Conservation (phyloP, 2,797 vertebrate species). For the Rhabdomys pumilio region DNA sequence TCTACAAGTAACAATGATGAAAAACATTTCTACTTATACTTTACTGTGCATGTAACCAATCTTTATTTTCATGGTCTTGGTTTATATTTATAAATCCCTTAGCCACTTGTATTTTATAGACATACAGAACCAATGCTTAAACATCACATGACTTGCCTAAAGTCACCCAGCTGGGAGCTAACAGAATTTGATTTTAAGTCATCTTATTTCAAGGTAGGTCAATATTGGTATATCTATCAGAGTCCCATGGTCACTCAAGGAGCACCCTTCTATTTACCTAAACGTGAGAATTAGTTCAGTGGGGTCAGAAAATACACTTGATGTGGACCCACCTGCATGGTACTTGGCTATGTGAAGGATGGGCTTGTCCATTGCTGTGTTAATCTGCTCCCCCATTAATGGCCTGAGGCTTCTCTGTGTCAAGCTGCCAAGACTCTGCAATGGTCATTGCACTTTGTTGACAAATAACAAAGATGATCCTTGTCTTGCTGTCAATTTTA, state of each 20-base stretch:
- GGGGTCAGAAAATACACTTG: constrained; percentile 52
- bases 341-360: not conserved
- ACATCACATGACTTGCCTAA: not conserved
- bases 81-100: constrained; percentile 67
- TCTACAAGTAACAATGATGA: not conserved
- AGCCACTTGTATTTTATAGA: constrained; percentile 25
- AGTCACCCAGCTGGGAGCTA: constrained; percentile 23
- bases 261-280: not conserved
- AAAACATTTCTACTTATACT: constrained; percentile 45
- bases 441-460: constrained; percentile 78
- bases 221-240: constrained; percentile 34
- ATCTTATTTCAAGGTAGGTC: constrained; percentile 21
- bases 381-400: constrained; percentile 43
- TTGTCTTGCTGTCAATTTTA: constrained; percentile 80
- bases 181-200: constrained; percentile 12
- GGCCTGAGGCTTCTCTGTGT: constrained; percentile 36
- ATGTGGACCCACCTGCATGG: constrained; percentile 63
- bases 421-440: constrained; percentile 71
- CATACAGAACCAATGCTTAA: constrained; percentile 17
- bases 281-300: constrained; percentile 62
- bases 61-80: constrained; percentile 68
- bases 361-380: constrained; percentile 68
- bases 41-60: constrained; percentile 1
- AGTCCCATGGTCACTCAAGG: not conserved
- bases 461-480: constrained; percentile 82